A percentile compares a stretch with the other conserved stretches of the same genome.
These are phyloP conservation scores for Paracentrotus lividus DNA, from an alignment of 53 echinoderm and acorn worm species.

Conservation along the genomic window DNA sequence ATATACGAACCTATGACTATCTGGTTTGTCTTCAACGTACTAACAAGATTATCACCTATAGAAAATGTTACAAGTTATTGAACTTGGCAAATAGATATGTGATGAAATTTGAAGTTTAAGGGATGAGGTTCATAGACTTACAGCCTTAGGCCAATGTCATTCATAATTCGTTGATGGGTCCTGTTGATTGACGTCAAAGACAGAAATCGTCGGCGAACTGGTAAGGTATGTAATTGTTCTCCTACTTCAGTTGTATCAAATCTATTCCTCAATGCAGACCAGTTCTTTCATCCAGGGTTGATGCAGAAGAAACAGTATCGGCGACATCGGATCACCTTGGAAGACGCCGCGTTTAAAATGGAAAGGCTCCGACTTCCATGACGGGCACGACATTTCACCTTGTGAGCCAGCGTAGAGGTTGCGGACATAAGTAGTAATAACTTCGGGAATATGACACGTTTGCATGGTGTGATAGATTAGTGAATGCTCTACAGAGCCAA, in stretches of 20 bases:
- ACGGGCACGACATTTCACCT: too few relatives aligned
- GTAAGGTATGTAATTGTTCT: constrained; percentile 48
- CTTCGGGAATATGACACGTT: not conserved
- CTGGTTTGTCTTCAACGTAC: not conserved
- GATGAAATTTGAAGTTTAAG: not conserved
- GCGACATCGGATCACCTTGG: not conserved
- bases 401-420: not conserved
- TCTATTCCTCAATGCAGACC: not conserved
- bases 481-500: too few relatives aligned
- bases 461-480: not conserved
- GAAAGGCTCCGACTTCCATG: not conserved
- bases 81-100: not conserved
- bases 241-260: constrained; percentile 61
- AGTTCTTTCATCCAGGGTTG: not conserved
- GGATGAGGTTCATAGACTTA: not conserved
- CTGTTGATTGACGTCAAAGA: constrained; percentile 53
- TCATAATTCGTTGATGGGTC: constrained; percentile 70
- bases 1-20: not conserved
- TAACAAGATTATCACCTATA: not conserved
- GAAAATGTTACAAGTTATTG: not conserved
- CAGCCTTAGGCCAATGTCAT: constrained; percentile 29
- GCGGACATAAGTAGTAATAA: not conserved
- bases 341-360: not conserved
- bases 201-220: constrained; percentile 69
- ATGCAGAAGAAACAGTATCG: not conserved